These are phyloP conservation scores for Meandrusa payeni DNA, from an alignment of 2,888 invertebrate species.

Conservation along the genomic window DNA sequence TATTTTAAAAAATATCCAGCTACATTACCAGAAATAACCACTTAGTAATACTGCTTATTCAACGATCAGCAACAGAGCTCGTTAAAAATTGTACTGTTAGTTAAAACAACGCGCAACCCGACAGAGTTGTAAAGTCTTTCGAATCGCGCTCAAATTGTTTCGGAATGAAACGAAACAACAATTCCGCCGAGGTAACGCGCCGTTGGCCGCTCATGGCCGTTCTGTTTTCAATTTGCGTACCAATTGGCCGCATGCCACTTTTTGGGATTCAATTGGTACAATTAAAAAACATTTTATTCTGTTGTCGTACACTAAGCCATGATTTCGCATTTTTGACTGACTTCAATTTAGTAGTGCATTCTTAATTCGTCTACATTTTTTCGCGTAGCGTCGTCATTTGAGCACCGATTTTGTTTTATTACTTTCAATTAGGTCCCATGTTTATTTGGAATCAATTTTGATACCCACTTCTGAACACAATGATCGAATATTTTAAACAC, in stretches of 20 bases:
- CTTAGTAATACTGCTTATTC: neutral
- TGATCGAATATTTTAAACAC: too few species aligned
- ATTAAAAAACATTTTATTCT: conserved; percentile 1
- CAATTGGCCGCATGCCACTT: conserved; percentile 24
- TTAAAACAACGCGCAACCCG: conserved; percentile 11
- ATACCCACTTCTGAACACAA: too few species aligned
- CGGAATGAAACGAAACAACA: conserved; percentile 19
- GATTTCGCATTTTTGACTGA: too few species aligned
- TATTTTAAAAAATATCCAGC: too few species aligned
- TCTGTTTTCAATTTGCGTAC: conserved; percentile 22
- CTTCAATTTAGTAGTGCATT: too few species aligned
- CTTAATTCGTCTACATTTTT: too few species aligned
- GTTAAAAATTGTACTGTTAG: conserved; percentile 14
- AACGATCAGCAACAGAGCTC: conserved; percentile 8
- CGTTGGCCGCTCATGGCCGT: conserved; percentile 16
- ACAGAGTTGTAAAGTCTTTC: conserved; percentile 15
- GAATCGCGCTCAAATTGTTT: conserved; percentile 16
- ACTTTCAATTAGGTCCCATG: too few species aligned
- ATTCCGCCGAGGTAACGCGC: conserved; percentile 20
- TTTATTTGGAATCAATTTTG: too few species aligned
- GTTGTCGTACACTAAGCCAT: too few species aligned
- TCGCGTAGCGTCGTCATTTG: too few species aligned
- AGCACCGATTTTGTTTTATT: too few species aligned
- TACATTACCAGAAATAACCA: too few species aligned
- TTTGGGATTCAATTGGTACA: conserved; percentile 17